A percentile compares a stretch with the other conserved stretches of the same genome.
phyloP scores from a whole-genome alignment of 2,888 invertebrate species.

The Blastobasis adustella region DNA sequence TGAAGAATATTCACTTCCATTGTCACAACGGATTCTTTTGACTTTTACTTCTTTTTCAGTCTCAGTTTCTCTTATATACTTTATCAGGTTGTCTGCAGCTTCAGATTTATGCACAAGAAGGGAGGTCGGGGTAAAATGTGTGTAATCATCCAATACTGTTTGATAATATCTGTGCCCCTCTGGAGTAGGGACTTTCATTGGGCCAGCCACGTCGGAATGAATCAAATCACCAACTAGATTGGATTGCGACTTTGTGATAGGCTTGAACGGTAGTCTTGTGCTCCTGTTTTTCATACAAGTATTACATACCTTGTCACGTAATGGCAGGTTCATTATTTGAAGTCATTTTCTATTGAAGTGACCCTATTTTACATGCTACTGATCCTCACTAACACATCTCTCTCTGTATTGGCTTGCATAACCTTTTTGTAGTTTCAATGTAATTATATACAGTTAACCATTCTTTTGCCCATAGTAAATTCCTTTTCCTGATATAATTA shows the following conservation, averaged over 20 bases:
- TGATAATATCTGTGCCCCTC: constrained; percentile 12
- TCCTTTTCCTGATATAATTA: not conserved
- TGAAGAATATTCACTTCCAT: constrained; percentile 10
- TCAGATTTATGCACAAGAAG: too few species aligned
- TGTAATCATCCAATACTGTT: constrained; percentile 13
- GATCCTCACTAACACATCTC: not conserved
- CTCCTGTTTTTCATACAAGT: constrained; percentile 7
- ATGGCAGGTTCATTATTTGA: constrained; percentile 6
- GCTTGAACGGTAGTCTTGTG: constrained; percentile 8
- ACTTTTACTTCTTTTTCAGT: constrained; percentile 10
- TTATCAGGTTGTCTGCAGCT: not conserved
- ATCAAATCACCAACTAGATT: constrained; percentile 10
- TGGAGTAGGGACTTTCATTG: constrained; percentile 6
- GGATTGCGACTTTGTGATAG: not conserved
- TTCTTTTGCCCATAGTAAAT: not conserved
- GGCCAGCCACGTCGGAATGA: constrained; percentile 16
- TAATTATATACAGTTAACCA: not conserved
- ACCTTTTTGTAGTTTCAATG: too few species aligned
- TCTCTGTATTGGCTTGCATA: too few species aligned
- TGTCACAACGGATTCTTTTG: constrained; percentile 13
- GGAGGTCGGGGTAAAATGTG: constrained; percentile 7
- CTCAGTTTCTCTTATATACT: constrained; percentile 12
- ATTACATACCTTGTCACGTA: constrained; percentile 1
- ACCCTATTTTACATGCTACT: constrained; percentile 12
- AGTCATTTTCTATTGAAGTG: constrained; percentile 11